A percentile compares a stretch with the other conserved stretches of the same genome.
Evolutionary conservation across 2,888 invertebrate genomes (phyloP).

Genomic region (Smittia aterrima): DNA sequence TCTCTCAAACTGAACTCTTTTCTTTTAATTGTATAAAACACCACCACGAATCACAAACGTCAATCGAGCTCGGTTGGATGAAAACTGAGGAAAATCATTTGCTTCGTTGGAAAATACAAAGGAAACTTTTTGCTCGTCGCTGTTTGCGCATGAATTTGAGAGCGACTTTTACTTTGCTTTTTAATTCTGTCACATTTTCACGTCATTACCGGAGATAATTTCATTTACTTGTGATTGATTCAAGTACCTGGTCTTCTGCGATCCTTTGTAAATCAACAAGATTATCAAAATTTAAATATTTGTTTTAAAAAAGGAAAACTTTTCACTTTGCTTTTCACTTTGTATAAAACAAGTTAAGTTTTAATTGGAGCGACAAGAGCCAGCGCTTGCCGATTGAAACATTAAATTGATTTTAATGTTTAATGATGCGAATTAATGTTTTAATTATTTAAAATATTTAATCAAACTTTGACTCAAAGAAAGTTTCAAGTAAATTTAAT

Average conservation of each 20-base stretch:
- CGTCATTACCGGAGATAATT: background rate
- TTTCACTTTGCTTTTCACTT: constrained; percentile 39
- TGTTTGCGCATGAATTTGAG: constrained; percentile 37
- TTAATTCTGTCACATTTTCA: background rate
- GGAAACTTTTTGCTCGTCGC: constrained; percentile 27
- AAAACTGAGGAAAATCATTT: constrained; percentile 28
- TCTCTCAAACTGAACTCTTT: background rate
- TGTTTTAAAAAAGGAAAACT: constrained; percentile 28
- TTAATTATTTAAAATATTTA: too few relatives aligned
- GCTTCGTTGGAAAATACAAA: constrained; percentile 38
- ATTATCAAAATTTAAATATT: constrained; percentile 35
- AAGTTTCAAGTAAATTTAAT: too few relatives aligned
- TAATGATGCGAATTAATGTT: too few relatives aligned
- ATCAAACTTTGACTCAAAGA: too few relatives aligned
- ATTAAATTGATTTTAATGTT: too few relatives aligned
- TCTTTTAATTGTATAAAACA: constrained; percentile 35
- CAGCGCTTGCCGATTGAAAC: too few relatives aligned
- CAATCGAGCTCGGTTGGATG: constrained; percentile 34
- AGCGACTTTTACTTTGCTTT: constrained; percentile 21
- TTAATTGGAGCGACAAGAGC: background rate
- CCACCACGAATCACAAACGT: constrained; percentile 24
- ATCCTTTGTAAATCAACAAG: constrained; percentile 32
- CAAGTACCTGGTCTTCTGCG: constrained; percentile 24
- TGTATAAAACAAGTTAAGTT: constrained; percentile 8
- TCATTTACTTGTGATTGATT: background rate